phyloP scores from a whole-genome alignment of 2,113 vertebrate species.

The Neodon shergylaensis region DNA sequence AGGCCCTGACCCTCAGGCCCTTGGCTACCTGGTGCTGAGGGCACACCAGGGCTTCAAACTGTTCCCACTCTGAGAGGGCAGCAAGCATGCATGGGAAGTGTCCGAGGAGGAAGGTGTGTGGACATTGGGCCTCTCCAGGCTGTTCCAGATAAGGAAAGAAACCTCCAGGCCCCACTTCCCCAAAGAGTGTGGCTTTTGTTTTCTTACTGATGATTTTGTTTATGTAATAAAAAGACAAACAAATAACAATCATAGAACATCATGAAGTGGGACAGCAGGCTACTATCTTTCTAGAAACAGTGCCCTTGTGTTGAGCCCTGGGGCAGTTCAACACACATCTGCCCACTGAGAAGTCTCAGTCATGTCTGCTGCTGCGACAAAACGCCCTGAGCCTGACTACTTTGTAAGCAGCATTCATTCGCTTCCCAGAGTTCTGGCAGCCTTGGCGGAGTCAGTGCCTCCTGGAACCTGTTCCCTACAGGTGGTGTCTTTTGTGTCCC shows the following conservation, averaged over 20 bases:
- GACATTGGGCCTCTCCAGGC: neutral
- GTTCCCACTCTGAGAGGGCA: neutral
- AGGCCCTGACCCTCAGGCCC: neutral
- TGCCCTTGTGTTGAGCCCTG: neutral
- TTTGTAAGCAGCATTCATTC: neutral
- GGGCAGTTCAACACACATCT: neutral
- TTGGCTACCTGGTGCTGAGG: neutral
- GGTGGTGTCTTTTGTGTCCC: neutral
- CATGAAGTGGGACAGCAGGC: neutral
- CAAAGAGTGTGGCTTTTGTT: neutral
- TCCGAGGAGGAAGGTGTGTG: neutral
- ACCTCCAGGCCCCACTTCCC: neutral
- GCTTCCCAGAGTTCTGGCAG: neutral
- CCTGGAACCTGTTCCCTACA: too few species aligned
- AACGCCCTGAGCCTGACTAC: rapidly evolving
- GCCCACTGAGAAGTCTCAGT: rapidly evolving
- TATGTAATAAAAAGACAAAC: neutral
- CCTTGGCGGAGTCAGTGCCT: neutral
- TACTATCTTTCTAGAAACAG: neutral
- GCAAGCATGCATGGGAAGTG: neutral
- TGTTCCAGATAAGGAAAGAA: rapidly evolving
- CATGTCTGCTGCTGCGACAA: neutral
- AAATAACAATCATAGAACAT: neutral
- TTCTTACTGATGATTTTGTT: neutral
- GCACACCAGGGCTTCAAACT: neutral